phyloP scores from a whole-genome alignment of 2,113 vertebrate genomes.

The Eupsittula cactorum region DNA sequence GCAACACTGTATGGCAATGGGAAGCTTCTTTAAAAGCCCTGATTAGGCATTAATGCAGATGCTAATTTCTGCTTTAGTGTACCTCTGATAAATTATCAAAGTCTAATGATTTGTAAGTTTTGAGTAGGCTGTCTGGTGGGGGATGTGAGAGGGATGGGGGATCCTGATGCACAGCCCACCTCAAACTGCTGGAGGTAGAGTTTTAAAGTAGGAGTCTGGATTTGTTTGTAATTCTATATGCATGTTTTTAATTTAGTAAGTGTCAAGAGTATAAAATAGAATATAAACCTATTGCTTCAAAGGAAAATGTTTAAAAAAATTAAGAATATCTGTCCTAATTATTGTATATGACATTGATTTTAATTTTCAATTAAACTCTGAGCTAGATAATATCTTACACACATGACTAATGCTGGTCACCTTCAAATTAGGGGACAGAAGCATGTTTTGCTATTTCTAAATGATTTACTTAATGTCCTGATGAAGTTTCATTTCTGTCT shows the following conservation, averaged over 20 bases:
- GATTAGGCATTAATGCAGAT: background rate
- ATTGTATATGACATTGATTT: background rate
- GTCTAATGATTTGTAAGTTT: background rate
- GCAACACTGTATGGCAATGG: background rate
- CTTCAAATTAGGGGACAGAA: background rate
- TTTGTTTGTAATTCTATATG: background rate
- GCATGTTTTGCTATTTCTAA: background rate
- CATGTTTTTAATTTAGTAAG: background rate
- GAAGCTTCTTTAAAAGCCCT: background rate
- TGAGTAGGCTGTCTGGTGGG: background rate
- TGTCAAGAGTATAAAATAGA: background rate
- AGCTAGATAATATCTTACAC: background rate
- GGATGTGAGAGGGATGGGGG: background rate
- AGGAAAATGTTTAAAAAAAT: background rate
- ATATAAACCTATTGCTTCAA: background rate
- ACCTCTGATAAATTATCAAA: background rate
- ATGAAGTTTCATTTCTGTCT: background rate
- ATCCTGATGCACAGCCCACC: background rate
- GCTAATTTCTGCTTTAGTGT: background rate
- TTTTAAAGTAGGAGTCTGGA: background rate
- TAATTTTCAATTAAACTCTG: background rate
- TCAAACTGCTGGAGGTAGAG: background rate
- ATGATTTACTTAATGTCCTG: background rate
- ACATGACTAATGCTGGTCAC: background rate
- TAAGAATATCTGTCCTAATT: background rate